Evolutionary conservation across 2,797 vertebrate genomes (phyloP), one percentile per base, ranked within the genome.

Genomic region (Diplodus sargus): DNA sequence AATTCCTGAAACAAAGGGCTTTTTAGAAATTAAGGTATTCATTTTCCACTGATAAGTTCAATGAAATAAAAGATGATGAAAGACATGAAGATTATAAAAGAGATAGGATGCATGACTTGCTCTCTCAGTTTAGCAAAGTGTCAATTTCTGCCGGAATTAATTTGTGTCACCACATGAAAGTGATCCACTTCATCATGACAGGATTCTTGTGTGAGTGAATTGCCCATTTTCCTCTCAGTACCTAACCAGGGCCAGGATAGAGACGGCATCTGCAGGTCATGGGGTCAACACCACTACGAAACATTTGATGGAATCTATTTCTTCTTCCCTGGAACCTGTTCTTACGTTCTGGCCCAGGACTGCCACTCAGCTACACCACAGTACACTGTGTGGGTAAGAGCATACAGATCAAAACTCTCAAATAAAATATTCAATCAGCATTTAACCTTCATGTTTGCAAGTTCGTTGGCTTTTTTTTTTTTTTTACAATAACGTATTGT

Each of bases 221-320:
- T 65, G 61, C 20, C 25, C 17, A 18, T 85, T 78, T 87, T 77
- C 88, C 87, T 78, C 79, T 80, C 88, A 99, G 98, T 99, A 87
- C 96, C 97, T 85, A 99, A 99, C 91, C 94, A 94, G 86, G 98
- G 98, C 78, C 96, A 95, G 92, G 97, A 98, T 79, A 95, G 97
- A 95, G 97, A 98, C 58, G 97, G 97, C 12, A 99, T 99, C 90
- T 99, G 98, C 93, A 97, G 97, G 92, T 97, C 97, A 0, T 99
- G 98, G 98, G 98, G 98, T 87, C 98, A 99, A 63, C 95, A 99
- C 93, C 93, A 99, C 91, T 99, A 96, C 91, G 98, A 99, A 95
- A 98, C 98, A 14, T 99, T 99, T 93, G 98, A 99, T 93, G 98
- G 98, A 49, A 96, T 98, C 90, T 99, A 99, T 91, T 99, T 97